phyloP scores from a whole-genome alignment of 1,140 invertebrate genomes.

The Zaprionus lachaisei region DNA sequence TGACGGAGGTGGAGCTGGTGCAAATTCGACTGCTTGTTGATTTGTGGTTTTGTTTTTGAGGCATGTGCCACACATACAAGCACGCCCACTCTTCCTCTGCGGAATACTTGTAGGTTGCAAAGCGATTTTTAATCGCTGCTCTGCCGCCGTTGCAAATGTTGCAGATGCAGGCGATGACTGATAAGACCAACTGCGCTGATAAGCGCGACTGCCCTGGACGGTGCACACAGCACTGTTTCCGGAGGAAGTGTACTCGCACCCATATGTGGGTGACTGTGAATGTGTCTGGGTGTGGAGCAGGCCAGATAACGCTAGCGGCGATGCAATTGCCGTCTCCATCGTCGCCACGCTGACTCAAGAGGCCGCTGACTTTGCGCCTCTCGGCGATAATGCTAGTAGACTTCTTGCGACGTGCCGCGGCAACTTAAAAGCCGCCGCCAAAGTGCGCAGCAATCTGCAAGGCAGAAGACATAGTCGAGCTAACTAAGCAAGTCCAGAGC shows the following conservation, averaged over 20 bases:
- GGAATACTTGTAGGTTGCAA: slow-evolving; percentile 38
- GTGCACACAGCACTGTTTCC: slow-evolving; percentile 39
- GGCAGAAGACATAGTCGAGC: slow-evolving; percentile 31
- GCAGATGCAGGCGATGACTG: slow-evolving; percentile 25
- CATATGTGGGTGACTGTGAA: no score
- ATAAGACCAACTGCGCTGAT: slow-evolving; percentile 11
- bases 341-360: slow-evolving; percentile 45
- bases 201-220: not conserved
- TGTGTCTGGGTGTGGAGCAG: no score
- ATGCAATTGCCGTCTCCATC: slow-evolving; percentile 3
- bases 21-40: slow-evolving; percentile 61
- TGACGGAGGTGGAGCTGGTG: slow-evolving; percentile 22
- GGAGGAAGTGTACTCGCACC: slow-evolving; percentile 34
- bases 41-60: slow-evolving; percentile 68
- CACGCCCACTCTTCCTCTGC: slow-evolving; percentile 11
- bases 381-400: slow-evolving; percentile 22
- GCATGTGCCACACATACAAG: slow-evolving; percentile 16
- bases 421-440: slow-evolving; percentile 38
- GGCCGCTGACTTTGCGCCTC: slow-evolving; percentile 34
- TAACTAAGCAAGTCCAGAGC: slow-evolving; percentile 24
- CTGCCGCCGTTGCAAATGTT: not conserved
- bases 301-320: slow-evolving; percentile 13
- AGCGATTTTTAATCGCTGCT: slow-evolving; percentile 74
- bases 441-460: slow-evolving; percentile 46
- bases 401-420: slow-evolving; percentile 24